A percentile compares a stretch with the other conserved stretches of the same genome.
Conservation (phyloP, 2,113 vertebrate genomes). For the Sinocyclocheilus maitianheensis region DNA sequence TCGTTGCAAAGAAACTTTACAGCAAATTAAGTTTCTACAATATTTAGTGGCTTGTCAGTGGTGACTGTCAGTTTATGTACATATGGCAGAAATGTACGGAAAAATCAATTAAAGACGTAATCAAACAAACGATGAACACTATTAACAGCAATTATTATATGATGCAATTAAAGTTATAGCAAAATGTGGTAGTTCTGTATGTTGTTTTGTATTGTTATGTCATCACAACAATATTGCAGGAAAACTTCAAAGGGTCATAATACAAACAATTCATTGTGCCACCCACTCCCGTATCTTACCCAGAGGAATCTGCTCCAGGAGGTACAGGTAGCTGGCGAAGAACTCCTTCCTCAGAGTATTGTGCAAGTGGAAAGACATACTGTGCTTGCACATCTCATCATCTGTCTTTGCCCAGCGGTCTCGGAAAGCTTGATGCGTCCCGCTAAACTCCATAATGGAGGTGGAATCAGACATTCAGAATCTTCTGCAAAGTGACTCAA, state of each 20-base stretch:
- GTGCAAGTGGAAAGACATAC: constrained; percentile 92
- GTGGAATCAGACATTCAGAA: constrained; percentile 12
- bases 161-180: too few species aligned
- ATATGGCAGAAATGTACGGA: too few species aligned
- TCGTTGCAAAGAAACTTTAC: too few species aligned
- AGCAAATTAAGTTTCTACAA: too few species aligned
- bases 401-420: constrained; percentile 89
- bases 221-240: neutral
- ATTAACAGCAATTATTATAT: too few species aligned
- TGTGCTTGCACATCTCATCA: constrained; percentile 86
- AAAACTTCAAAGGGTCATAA: neutral
- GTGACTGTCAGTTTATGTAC: too few species aligned
- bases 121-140: too few species aligned
- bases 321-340: constrained; percentile 94
- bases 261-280: constrained; percentile 4
- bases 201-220: too few species aligned
- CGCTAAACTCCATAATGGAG: constrained; percentile 74
- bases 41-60: too few species aligned
- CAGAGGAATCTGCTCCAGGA: constrained; percentile 87
- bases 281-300: constrained; percentile 76
- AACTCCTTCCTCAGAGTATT: constrained; percentile 87
- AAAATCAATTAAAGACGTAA: too few species aligned
- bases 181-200: too few species aligned
- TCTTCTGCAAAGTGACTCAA: neutral
- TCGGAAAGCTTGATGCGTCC: constrained; percentile 86